Conservation (phyloP, 2,797 vertebrate genomes). For the Melopsittacus undulatus region DNA sequence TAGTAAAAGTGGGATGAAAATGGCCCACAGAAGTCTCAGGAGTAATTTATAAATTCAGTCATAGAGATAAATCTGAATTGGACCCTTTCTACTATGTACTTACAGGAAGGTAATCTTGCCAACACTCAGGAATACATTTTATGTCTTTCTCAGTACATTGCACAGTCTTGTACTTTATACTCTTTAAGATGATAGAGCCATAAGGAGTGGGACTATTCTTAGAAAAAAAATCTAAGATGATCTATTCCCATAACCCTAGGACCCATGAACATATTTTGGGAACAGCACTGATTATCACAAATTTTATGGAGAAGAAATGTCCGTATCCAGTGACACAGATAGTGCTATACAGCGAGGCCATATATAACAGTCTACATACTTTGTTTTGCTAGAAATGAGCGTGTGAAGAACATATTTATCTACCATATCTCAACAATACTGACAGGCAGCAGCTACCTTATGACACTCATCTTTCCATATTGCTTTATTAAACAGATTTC, state of each 20-base stretch:
- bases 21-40: conserved; percentile 24
- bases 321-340: background rate
- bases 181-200: background rate
- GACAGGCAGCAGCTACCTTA: background rate
- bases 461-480: background rate
- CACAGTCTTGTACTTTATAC: background rate
- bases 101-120: background rate
- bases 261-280: background rate
- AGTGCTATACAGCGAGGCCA: background rate
- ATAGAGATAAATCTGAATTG: background rate
- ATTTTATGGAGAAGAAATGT: background rate
- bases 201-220: background rate
- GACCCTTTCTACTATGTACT: background rate
- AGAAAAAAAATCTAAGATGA: background rate
- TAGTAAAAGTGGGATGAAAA: background rate
- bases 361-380: rapidly evolving
- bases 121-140: background rate
- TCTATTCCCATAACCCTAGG: background rate
- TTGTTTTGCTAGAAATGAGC: background rate
- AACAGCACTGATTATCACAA: background rate
- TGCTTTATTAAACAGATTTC: background rate
- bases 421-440: background rate
- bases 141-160: background rate
- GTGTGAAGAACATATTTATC: background rate
- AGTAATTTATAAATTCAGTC: conserved; percentile 31